A percentile compares a stretch with the other conserved stretches of the same genome.
Evolutionary conservation across 2,888 invertebrate species (phyloP).

Genomic region (Drosophila mulleri): DNA sequence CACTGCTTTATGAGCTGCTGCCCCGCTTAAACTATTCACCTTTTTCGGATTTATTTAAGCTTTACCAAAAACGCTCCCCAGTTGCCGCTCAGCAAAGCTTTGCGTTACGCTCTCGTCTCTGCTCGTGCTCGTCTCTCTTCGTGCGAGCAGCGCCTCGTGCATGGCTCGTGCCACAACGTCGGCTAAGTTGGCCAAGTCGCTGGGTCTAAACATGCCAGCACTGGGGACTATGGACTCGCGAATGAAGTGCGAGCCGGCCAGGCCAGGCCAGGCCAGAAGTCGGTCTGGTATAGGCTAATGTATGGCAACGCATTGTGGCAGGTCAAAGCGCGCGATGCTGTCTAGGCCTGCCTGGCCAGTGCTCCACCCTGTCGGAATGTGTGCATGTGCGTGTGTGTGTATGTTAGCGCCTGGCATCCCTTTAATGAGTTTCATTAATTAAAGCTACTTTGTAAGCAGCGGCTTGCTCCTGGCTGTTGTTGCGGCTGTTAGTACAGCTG

Average conservation of each 20-base stretch:
- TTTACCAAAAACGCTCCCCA: constrained; percentile 40
- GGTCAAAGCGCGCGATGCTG: constrained; percentile 71
- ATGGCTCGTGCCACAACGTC: constrained; percentile 34
- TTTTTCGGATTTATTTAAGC: constrained; percentile 31
- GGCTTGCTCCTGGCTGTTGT: constrained; percentile 29
- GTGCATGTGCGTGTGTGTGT: neutral
- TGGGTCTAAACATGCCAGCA: neutral
- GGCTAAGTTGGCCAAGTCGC: constrained; percentile 24
- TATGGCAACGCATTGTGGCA: constrained; percentile 73
- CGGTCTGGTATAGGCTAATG: constrained; percentile 63
- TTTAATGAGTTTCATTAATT: constrained; percentile 81
- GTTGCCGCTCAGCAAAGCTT: constrained; percentile 29
- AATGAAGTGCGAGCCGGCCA: constrained; percentile 33
- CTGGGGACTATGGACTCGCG: constrained; percentile 11
- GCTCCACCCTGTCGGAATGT: neutral
- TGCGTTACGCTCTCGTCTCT: constrained; percentile 6
- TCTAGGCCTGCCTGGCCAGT: constrained; percentile 49
- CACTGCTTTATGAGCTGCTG: constrained; percentile 20
- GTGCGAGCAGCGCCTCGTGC: constrained; percentile 11
- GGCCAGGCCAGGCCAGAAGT: constrained; percentile 37
- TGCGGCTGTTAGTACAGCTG: constrained; percentile 42
- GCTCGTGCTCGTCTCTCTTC: constrained; percentile 12
- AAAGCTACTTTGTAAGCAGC: constrained; percentile 74
- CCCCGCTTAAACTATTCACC: neutral
- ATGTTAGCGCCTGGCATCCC: constrained; percentile 47